Percentiles rank a stretch among this genome's conserved stretches.
Conservation (phyloP, 35 echinoderm and acorn worm genomes). For the Acanthaster planci region DNA sequence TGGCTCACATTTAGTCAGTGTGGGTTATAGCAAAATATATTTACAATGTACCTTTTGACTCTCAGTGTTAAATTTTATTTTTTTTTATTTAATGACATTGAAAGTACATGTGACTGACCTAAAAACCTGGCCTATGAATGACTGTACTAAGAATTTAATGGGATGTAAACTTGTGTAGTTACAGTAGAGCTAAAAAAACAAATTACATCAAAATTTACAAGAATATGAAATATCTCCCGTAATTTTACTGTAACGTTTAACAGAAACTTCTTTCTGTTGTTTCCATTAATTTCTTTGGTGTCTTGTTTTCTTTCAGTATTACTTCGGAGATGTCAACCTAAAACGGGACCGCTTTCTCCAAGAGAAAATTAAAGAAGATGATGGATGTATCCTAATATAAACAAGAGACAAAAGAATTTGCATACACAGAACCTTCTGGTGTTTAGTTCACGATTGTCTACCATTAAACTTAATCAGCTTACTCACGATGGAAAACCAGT, state of each 20-base stretch:
- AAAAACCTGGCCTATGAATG: background rate
- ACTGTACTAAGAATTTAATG: background rate
- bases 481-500: too few relatives aligned
- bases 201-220: background rate
- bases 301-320: slow-evolving; percentile 74
- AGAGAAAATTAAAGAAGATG: slow-evolving; percentile 78
- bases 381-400: slow-evolving; percentile 94
- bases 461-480: too few relatives aligned
- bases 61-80: too few relatives aligned
- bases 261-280: too few relatives aligned
- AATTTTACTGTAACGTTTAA: background rate
- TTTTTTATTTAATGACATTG: background rate
- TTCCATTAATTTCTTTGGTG: slow-evolving; percentile 11
- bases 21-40: too few relatives aligned
- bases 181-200: background rate
- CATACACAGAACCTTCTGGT: too few relatives aligned
- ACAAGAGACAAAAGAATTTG: background rate
- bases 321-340: slow-evolving; percentile 93
- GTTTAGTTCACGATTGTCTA: too few relatives aligned
- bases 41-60: too few relatives aligned
- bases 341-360: slow-evolving; percentile 86
- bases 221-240: background rate
- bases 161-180: background rate
- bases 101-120: background rate
- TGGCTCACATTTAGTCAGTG: too few relatives aligned